Base-by-base conservation (phyloP, 2,113 vertebrate species). In the Pheucticus melanocephalus region DNA sequence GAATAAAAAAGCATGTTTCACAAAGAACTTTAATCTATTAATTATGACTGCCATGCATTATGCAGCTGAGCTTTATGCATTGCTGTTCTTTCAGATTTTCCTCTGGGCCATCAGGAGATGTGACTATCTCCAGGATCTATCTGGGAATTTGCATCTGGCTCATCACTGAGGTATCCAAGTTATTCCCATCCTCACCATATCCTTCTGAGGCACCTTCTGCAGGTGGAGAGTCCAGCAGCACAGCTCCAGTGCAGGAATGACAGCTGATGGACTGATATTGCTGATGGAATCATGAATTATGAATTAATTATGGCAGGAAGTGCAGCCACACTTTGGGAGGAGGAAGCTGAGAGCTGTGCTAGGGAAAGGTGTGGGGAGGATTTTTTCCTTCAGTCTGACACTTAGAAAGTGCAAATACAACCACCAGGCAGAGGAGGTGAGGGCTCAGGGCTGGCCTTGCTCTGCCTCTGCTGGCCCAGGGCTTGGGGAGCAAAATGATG, bases 21-120 rank as follows among this genome's bases (percentile, higher is more conserved):
- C 87, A 88, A 80, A 92, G 75, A 90, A 75, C 64, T 90, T 78
- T 60, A 77, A 95, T 95, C 90, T 90, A 93, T 93, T 92, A 97
- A 81, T 90, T 90, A 90, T 73, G 87, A 72, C 51, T 83, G 90
- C 90, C 40, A 28, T 78, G 85, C 85, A 88, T 92, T 86, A 93
- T 75, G 86, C 88, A 95, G 82, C 39, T 71, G 23, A 90, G 82
- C 82, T 92, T 86, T 75, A 35, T 21, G 76, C 93, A 88, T 94
- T 90, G 56, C 88, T 92, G 64, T 25, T 90, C 93, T 88, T 88
- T 83, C 87, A 63, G 1, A 60, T 83, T 86, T 94, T 88, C 90
- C 93, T 95, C 83, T 56, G 90, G 96, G 90, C 90, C 82, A 96
- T 86, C 72, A 80, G 25, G 63, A 83, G 79, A 50, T 80, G 90